Evolutionary conservation across 2,797 vertebrate species (phyloP), one percentile per base, ranked within the genome.

Genomic region (Botia kubotai): DNA sequence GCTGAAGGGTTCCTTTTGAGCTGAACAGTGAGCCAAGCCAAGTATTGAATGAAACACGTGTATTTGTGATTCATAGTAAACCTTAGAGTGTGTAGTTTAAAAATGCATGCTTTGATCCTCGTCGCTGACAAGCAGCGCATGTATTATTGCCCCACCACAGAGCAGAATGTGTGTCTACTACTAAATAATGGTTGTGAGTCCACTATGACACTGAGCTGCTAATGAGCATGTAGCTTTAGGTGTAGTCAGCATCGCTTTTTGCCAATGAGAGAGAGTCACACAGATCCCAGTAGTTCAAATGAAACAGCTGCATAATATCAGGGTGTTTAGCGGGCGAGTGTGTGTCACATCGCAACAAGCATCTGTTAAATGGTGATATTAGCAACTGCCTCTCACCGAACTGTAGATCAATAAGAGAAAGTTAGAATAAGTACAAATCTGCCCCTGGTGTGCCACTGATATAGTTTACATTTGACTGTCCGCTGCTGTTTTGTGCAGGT

Each of bases 311-410:
- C 81, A 77, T 85, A 74, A 83, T 66, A 72, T 70, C 73, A 68
- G 65, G 63, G 53, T 57, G 21, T 75, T 84, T 78, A 79, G 71
- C 36, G 57, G 73, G 75, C 63, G 72, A 17, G 33, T 11, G 48
- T 17, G 86, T 75, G 17, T 85, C 85, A 88, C 89, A 91, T 89
- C 88, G 89, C 0, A 2, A 70, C 26, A 6, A 82, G 66, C 66
- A 75, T 82, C 74, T 82, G 74, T 63, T 71, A 76, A 81, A 81
- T 39, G 36, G 19, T 13, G 16, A 23, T 62, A 52, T 81, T 57
- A 58, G 36, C 68, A 72, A 65, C 68, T 65, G 57, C 23, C 12
- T 71, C 36, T 50, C 13, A 36, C 21, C 6, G 52, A 66, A 60
- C 62, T 17, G 48, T 46, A 67, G 60, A 67, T 63, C 69, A 65